A percentile compares a stretch with the other conserved stretches of the same genome.
Conservation (phyloP, 1,140 invertebrate genomes). For the Drosophila teissieri region DNA sequence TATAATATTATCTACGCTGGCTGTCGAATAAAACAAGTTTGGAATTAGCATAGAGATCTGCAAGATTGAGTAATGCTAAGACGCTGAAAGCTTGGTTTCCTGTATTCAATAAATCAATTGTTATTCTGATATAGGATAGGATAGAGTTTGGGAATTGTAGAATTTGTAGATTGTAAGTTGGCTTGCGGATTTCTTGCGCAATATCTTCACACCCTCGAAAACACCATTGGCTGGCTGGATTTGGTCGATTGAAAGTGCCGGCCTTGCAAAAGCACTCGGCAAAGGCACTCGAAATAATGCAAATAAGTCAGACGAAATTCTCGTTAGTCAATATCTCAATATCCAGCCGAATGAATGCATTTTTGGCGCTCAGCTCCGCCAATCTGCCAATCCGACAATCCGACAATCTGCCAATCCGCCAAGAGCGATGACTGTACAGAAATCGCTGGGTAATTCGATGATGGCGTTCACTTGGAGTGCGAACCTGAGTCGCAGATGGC, state of each 20-base stretch:
- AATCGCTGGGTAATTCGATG: conserved; percentile 46
- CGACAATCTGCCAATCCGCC: conserved; percentile 4
- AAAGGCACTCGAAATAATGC: conserved; percentile 45
- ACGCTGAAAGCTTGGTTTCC: conserved; percentile 11
- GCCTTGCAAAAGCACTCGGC: conserved; percentile 40
- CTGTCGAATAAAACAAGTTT: conserved; percentile 24
- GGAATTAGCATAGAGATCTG: conserved; percentile 6
- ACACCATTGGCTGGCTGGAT: conserved; percentile 7
- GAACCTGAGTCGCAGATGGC: conserved; percentile 30
- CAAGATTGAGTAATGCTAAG: not conserved
- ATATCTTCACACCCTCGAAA: conserved; percentile 17
- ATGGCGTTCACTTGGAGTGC: conserved; percentile 49
- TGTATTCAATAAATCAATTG: conserved; percentile 1
- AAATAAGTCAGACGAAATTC: conserved; percentile 53
- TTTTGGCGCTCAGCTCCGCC: conserved; percentile 35
- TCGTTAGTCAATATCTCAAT: conserved; percentile 42
- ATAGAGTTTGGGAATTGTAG: conserved; percentile 3
- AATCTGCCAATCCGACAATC: conserved; percentile 11
- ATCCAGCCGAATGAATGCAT: conserved; percentile 43
- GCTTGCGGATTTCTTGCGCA: not conserved
- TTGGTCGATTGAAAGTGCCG: conserved; percentile 31
- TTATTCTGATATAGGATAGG: not conserved
- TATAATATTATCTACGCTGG: conserved; percentile 4
- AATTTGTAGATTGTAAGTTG: not conserved
- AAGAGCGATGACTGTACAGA: conserved; percentile 59